Conservation (phyloP, 2,113 vertebrate species). For the Atherinomorus stipes region DNA sequence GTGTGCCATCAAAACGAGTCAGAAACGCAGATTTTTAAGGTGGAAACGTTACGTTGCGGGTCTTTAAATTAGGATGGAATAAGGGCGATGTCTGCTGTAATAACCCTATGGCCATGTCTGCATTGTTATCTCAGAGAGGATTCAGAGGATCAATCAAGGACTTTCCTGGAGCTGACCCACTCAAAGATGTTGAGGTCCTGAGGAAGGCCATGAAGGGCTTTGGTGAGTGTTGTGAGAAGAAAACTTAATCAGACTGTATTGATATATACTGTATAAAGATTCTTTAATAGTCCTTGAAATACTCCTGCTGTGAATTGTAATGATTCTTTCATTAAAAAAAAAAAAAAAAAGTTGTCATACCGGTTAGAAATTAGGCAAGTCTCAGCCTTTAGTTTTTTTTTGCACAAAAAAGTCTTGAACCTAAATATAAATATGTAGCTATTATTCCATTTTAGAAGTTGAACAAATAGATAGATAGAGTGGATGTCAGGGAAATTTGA, state of each 20-base stretch:
- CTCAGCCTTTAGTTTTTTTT: too few relatives aligned
- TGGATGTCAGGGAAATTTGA: too few relatives aligned
- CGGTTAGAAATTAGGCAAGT: too few relatives aligned
- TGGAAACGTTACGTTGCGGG: too few relatives aligned
- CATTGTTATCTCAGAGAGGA: slow-evolving; percentile 82
- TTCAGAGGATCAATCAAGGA: slow-evolving; percentile 89
- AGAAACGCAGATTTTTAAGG: too few relatives aligned
- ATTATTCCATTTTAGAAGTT: too few relatives aligned
- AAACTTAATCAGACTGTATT: neutral
- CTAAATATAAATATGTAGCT: too few relatives aligned
- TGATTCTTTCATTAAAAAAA: neutral
- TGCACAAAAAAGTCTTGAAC: too few relatives aligned
- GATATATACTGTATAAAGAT: neutral
- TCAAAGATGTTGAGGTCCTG: slow-evolving; percentile 93
- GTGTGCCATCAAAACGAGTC: too few relatives aligned
- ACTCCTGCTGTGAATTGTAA: neutral
- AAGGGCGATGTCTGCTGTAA: neutral
- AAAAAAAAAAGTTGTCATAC: too few relatives aligned
- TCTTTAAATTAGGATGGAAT: too few relatives aligned
- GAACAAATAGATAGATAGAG: too few relatives aligned
- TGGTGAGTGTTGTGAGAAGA: slow-evolving; percentile 83
- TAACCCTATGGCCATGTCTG: neutral
- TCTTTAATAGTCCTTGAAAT: neutral
- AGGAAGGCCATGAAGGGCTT: slow-evolving; percentile 99
- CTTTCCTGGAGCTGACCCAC: slow-evolving; percentile 89